Conservation (phyloP, 2,888 invertebrate species). For the Papilio demoleus region DNA sequence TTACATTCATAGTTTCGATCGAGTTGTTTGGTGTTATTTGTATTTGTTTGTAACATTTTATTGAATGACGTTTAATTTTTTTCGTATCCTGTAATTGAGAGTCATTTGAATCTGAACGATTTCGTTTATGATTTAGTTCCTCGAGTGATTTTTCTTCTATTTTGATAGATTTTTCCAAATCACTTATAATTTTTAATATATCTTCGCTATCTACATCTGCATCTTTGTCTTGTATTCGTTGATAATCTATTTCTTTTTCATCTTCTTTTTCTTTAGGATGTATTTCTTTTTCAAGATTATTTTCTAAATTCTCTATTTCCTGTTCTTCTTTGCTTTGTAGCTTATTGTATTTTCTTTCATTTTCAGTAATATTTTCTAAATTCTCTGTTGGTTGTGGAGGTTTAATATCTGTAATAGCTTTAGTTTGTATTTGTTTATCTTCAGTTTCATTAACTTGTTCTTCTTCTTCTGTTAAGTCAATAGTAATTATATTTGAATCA, state of each 20-base stretch:
- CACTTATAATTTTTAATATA: conserved; percentile 15
- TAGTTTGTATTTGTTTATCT: not conserved
- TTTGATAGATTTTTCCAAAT: conserved; percentile 17
- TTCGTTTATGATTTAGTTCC: conserved; percentile 36
- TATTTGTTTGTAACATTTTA: conserved; percentile 42
- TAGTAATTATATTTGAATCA: not conserved
- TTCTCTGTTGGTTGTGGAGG: not conserved
- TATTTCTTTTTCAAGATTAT: not conserved
- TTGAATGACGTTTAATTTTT: conserved; percentile 39
- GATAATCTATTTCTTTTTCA: not conserved
- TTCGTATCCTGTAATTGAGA: conserved; percentile 24
- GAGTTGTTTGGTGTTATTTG: conserved; percentile 47
- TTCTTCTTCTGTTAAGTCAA: not conserved
- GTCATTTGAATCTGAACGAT: conserved; percentile 38
- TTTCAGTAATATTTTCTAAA: not conserved
- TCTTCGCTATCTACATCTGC: not conserved
- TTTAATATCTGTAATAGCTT: not conserved
- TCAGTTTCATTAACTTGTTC: not conserved
- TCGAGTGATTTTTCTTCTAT: not conserved
- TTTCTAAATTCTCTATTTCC: not conserved
- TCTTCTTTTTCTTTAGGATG: not conserved
- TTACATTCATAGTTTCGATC: conserved; percentile 42
- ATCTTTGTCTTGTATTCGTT: not conserved
- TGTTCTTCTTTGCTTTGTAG: too few relatives aligned
- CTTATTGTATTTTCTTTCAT: not conserved